These are phyloP conservation scores for Ascaphus truei DNA, from an alignment of 2,113 vertebrate species.

Conservation along the genomic window DNA sequence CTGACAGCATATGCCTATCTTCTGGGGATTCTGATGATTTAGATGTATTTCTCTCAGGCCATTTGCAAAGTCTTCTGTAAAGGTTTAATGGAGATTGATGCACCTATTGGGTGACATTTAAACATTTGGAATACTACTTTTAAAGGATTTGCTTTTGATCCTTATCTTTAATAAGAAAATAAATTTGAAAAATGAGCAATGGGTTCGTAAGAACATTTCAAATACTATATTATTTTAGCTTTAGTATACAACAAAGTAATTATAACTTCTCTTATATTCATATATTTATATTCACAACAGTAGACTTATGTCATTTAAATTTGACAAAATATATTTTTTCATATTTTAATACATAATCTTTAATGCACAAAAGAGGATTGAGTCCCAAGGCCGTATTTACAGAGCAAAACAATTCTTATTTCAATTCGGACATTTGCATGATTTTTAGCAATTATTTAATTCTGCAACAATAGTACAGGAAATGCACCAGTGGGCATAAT, in stretches of 20 bases:
- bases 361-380: neutral
- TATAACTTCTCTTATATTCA: too few relatives aligned
- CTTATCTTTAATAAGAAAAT: constrained; percentile 17
- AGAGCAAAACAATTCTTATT: neutral
- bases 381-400: constrained; percentile 3
- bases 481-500: neutral
- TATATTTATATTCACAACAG: too few relatives aligned
- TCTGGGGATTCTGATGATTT: constrained; percentile 20
- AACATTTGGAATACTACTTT: constrained; percentile 16
- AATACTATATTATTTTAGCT: too few relatives aligned
- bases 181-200: neutral
- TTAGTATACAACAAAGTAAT: too few relatives aligned
- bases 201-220: neutral
- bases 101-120: neutral
- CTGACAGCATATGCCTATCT: neutral
- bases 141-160: constrained; percentile 20
- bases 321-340: neutral
- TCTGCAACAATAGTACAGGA: neutral
- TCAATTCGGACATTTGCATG: neutral
- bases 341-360: neutral
- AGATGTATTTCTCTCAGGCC: neutral
- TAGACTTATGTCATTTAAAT: neutral
- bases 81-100: constrained; percentile 26
- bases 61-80: neutral
- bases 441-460: constrained; percentile 10